Evolutionary conservation across 2,797 vertebrate species (phyloP), one percentile per base, ranked within the genome.

Genomic region (Sitta carolinensis): DNA sequence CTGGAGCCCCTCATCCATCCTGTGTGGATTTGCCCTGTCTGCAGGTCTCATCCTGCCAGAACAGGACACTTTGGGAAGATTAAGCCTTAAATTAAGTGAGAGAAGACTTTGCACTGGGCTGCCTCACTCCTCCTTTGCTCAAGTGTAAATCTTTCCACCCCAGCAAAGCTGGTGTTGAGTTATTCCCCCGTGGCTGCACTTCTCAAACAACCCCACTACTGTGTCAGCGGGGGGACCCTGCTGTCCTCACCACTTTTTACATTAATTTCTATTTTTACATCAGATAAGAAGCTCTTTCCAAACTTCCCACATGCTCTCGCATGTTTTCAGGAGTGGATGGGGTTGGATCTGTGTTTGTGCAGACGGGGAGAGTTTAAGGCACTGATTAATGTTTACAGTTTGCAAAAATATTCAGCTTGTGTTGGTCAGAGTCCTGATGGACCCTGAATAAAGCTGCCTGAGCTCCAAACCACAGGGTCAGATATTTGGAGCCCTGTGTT

Each of bases 371-470:
- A 26, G 57, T 42, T 57, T 10, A n/a, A 90, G 69, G 48, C 84
- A 10, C 86, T 62, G 86, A 90, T 34, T 54, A 19, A 75, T 58
- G 77, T 82, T 88, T 89, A 40, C 36, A 68, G 84, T 51, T 92
- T 66, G 67, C 69, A 76, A 68, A 80, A 77, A 68, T 83, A 67
- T 27, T 81, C 88, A 12, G 54, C 73, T 91, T 67, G 34, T 84
- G 64, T 72, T 26, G 59, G 61, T 32, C 32, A 5, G 68, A 62
- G 79, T 52, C 84, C 78, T 75, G 48, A 47, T 55, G 61, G 25
- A 73, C 81, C 75, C 51, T 48, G 21, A 66, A 8, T 25, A 61
- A 66, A 75, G 62, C 70, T 48, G 66, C 43, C 64, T 27, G 63
- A 32, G 27, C 89, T 93, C 11, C 70, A 79, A 26, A 73, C n/a